Conservation (phyloP, 2,888 invertebrate genomes). For the Sceliomorpha sp. region DNA sequence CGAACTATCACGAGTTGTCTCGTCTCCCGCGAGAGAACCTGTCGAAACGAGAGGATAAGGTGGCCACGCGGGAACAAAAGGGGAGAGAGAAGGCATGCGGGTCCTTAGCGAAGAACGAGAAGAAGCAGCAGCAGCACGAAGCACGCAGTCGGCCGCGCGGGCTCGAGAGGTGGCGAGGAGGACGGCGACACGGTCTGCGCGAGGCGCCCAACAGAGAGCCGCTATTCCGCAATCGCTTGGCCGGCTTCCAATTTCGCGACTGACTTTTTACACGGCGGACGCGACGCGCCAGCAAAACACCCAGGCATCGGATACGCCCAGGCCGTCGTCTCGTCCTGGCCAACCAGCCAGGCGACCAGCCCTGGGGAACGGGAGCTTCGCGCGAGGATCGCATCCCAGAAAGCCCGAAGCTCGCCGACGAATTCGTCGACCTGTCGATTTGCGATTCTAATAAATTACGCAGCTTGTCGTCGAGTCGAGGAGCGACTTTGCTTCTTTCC, state of each 20-base stretch:
- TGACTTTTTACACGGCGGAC: conserved; percentile 67
- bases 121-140: too few species aligned
- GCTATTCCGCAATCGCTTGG: conserved; percentile 76
- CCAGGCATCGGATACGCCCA: conserved; percentile 56
- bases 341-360: conserved; percentile 5
- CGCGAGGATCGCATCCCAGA: conserved; percentile 3
- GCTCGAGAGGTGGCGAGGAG: conserved; percentile 21
- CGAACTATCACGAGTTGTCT: neutral
- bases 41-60: conserved; percentile 40
- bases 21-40: conserved; percentile 21
- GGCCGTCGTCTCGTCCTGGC: conserved; percentile 38
- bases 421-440: conserved; percentile 50
- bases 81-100: conserved; percentile 40
- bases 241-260: conserved; percentile 72
- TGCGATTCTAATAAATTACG: conserved; percentile 54
- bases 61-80: conserved; percentile 40
- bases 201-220: conserved; percentile 27
- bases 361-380: conserved; percentile 9
- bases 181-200: conserved; percentile 37
- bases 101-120: conserved; percentile 3
- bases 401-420: conserved; percentile 16
- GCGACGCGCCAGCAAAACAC: conserved; percentile 69
- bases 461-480: conserved; percentile 41
- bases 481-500: conserved; percentile 7
- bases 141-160: conserved; percentile 3